phyloP scores from a whole-genome alignment of 1,140 invertebrate genomes.

The Whitmania pigra region DNA sequence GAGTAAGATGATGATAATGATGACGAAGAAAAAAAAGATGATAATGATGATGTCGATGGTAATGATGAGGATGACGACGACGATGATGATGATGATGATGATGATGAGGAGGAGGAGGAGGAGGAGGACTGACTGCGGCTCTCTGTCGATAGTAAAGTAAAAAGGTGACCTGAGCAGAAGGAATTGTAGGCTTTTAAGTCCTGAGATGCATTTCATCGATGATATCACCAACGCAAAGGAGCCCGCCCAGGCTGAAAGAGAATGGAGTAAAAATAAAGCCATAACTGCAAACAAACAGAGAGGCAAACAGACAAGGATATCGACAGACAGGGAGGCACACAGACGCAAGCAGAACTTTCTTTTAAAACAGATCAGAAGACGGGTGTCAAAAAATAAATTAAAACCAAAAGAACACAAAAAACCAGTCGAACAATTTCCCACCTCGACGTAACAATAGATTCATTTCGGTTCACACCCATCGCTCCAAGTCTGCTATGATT shows the following conservation, averaged over 20 bases:
- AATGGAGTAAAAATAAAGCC: neutral
- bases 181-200: neutral
- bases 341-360: constrained; percentile 12
- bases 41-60: no score
- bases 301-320: constrained; percentile 11
- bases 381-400: neutral
- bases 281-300: neutral
- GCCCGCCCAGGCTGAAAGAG: neutral
- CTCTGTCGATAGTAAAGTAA: neutral
- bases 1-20: no score
- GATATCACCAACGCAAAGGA: neutral
- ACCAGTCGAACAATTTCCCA: no score
- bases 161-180: neutral
- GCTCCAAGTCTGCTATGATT: no score
- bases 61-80: no score
- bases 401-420: neutral
- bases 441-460: no score
- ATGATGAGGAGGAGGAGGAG: no score
- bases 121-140: neutral
- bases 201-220: neutral
- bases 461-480: no score
- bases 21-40: no score
- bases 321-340: constrained; percentile 9
- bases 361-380: neutral
- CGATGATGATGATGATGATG: no score